Evolutionary conservation across 2,113 vertebrate species (phyloP).

Genomic region (Chamaetylas fuelleborni): DNA sequence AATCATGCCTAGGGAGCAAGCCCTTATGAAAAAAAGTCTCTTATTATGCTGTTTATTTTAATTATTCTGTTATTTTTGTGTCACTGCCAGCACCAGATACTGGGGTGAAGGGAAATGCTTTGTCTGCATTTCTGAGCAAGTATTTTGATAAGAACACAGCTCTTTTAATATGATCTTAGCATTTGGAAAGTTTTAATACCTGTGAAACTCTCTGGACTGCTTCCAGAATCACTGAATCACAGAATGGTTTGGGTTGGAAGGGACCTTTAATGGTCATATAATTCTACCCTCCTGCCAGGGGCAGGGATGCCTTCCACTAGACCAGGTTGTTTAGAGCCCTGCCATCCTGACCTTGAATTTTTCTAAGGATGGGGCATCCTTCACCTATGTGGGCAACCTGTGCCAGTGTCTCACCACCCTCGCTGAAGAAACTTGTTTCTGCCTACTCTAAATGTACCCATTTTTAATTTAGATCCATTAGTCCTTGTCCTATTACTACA

Average conservation of each 20-base stretch:
- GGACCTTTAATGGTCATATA: neutral
- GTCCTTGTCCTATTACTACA: neutral
- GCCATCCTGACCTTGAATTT: neutral
- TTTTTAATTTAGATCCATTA: neutral
- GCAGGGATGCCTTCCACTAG: neutral
- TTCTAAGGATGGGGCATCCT: neutral
- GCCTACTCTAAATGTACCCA: neutral
- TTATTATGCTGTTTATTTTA: neutral
- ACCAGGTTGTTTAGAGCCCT: neutral
- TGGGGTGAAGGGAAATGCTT: neutral
- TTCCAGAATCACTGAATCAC: neutral
- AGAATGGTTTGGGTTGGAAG: neutral
- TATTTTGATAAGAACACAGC: neutral
- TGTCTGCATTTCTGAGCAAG: neutral
- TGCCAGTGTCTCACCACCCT: neutral
- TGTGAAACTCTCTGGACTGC: neutral
- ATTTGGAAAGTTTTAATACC: neutral
- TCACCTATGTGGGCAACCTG: neutral
- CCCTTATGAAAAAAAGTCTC: neutral
- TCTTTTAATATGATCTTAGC: neutral
- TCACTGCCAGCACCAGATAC: neutral
- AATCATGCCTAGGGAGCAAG: neutral
- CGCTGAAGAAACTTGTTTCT: neutral
- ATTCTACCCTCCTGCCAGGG: fast-evolving
- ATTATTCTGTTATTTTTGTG: neutral